Evolutionary conservation across 1,140 invertebrate species (phyloP).

Genomic region (Stenopsyche tienmushanensis): DNA sequence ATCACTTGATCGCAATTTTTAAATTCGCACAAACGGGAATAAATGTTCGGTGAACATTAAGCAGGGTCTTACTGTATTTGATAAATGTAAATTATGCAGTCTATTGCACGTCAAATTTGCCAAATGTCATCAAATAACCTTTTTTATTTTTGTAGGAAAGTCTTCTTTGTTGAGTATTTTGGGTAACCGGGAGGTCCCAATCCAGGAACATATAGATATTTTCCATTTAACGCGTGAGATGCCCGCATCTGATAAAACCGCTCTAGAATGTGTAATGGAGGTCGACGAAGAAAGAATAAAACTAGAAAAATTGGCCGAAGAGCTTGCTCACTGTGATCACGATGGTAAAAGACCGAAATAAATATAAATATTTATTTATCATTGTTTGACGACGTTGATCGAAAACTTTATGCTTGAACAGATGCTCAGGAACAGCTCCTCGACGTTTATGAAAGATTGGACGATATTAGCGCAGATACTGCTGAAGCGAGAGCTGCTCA

Average conservation of each 20-base stretch:
- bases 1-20: too few relatives aligned
- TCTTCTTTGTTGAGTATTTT: slow-evolving; percentile 90
- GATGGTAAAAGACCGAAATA: slow-evolving; percentile 62
- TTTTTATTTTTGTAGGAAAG: slow-evolving; percentile 68
- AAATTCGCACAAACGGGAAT: too few relatives aligned
- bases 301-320: slow-evolving; percentile 91
- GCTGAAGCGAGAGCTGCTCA: slow-evolving; percentile 92
- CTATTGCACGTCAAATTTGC: too few relatives aligned
- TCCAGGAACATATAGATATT: slow-evolving; percentile 97
- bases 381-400: slow-evolving; percentile 6
- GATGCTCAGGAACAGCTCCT: slow-evolving; percentile 93
- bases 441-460: slow-evolving; percentile 97
- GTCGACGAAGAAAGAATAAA: slow-evolving; percentile 93
- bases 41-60: too few relatives aligned
- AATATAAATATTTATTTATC: not conserved
- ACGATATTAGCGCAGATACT: slow-evolving; percentile 94
- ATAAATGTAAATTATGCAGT: too few relatives aligned
- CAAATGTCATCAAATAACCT: too few relatives aligned
- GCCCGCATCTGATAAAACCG: slow-evolving; percentile 90
- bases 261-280: slow-evolving; percentile 96
- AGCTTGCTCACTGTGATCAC: slow-evolving; percentile 82
- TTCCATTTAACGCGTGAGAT: slow-evolving; percentile 97
- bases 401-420: slow-evolving; percentile 46
- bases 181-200: slow-evolving; percentile 92
- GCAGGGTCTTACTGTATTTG: too few relatives aligned